These are phyloP conservation scores for Lamprotornis superbus DNA, from an alignment of 2,113 vertebrate species.

Conservation along the genomic window DNA sequence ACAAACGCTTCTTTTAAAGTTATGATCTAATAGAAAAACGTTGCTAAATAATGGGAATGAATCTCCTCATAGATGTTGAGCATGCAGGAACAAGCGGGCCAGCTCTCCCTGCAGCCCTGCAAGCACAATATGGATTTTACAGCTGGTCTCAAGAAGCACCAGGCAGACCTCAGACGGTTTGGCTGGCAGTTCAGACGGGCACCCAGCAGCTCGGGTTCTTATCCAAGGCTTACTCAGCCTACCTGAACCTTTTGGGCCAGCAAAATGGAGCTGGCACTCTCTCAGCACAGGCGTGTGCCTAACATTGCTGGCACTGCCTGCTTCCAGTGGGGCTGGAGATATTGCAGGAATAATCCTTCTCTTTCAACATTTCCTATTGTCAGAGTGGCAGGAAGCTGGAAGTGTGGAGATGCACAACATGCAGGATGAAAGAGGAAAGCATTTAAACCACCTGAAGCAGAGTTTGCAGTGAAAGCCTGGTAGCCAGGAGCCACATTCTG, in stretches of 20 bases:
- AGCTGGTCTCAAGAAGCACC: slow-evolving; percentile 34
- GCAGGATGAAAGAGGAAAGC: slow-evolving; percentile 14
- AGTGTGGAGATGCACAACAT: not conserved
- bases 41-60: not conserved
- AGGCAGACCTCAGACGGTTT: slow-evolving; percentile 12
- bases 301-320: not conserved
- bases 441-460: slow-evolving; percentile 9
- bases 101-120: slow-evolving; percentile 6
- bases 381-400: slow-evolving; percentile 5
- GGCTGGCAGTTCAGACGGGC: not conserved
- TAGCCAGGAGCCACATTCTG: not conserved
- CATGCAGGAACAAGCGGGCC: not conserved
- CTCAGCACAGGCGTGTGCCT: not conserved
- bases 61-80: not conserved
- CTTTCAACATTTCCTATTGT: slow-evolving; percentile 26
- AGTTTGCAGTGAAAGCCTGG: not conserved
- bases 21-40: not conserved
- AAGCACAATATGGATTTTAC: slow-evolving; percentile 48
- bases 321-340: slow-evolving; percentile 36
- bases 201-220: not conserved
- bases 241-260: slow-evolving; percentile 39
- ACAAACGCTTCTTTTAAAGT: not conserved
- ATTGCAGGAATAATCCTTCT: slow-evolving; percentile 37
- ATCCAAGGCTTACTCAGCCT: slow-evolving; percentile 51
- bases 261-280: slow-evolving; percentile 1